These are phyloP conservation scores for Shinisaurus crocodilurus DNA, from an alignment of 2,113 vertebrate genomes.

Conservation along the genomic window DNA sequence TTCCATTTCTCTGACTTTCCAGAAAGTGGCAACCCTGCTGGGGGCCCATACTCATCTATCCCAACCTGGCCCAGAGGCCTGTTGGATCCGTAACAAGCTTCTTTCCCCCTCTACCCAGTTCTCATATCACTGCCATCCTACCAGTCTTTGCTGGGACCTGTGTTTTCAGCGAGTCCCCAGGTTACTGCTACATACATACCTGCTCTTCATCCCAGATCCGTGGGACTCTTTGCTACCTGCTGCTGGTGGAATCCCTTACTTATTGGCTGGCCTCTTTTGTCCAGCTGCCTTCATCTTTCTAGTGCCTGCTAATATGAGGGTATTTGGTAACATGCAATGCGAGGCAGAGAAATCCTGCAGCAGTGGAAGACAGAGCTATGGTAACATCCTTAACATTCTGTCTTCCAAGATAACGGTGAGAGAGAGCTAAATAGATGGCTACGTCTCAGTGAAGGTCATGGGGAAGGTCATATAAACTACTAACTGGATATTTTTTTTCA, in stretches of 20 bases:
- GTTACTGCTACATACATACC: neutral
- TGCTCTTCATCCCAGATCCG: neutral
- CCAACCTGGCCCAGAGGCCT: neutral
- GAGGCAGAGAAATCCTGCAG: neutral
- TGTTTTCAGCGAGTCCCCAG: neutral
- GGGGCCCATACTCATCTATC: neutral
- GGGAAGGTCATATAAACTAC: too few relatives aligned
- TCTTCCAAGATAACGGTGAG: neutral
- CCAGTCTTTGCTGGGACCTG: neutral
- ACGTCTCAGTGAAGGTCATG: slow-evolving; percentile 1
- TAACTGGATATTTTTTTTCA: too few relatives aligned
- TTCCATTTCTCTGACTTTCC: too few relatives aligned
- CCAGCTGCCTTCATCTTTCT: neutral
- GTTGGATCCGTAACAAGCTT: neutral
- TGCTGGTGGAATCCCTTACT: neutral
- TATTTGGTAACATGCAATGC: neutral
- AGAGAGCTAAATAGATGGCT: neutral
- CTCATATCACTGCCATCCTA: neutral
- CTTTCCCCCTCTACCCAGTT: neutral
- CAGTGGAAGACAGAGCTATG: neutral
- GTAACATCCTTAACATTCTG: neutral
- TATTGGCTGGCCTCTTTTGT: neutral
- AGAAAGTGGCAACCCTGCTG: too few relatives aligned
- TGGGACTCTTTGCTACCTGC: neutral
- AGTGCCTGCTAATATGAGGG: neutral